Conservation (phyloP, 2,888 invertebrate genomes). For the Marronus borbonicus region DNA sequence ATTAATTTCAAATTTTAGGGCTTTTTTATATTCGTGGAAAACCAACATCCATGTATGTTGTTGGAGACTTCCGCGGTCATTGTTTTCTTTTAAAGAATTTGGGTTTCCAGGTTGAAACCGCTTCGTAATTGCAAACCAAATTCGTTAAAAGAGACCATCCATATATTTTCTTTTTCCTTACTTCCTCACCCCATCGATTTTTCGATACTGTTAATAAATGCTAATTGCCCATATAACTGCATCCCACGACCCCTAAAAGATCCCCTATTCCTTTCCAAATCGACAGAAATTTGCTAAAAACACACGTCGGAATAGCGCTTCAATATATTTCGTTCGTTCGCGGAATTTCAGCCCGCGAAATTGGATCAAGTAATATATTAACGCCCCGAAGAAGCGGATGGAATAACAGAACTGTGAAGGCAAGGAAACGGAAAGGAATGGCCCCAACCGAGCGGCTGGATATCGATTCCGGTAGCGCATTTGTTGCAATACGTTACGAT, state of each 20-base stretch:
- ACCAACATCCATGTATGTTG: too few species aligned
- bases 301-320: constrained; percentile 11
- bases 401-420: not conserved
- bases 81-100: too few species aligned
- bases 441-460: not conserved
- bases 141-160: not conserved
- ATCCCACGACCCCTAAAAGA: not conserved
- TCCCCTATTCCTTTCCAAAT: not conserved
- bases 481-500: constrained; percentile 14
- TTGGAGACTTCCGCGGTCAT: too few species aligned
- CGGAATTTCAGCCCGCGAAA: constrained; percentile 28
- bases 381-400: not conserved
- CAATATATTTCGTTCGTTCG: constrained; percentile 31
- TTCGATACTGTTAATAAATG: not conserved
- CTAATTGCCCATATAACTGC: not conserved
- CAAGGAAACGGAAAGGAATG: constrained; percentile 22
- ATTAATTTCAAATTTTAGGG: too few species aligned
- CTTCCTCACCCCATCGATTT: too few species aligned
- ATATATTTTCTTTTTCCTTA: not conserved
- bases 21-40: too few species aligned
- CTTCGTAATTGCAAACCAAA: too few species aligned
- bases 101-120: too few species aligned
- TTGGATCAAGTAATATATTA: constrained; percentile 40
- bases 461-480: constrained; percentile 8
- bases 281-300: constrained; percentile 15